These are phyloP conservation scores for Zapornia atra DNA, from an alignment of 2,113 vertebrate species.

Conservation along the genomic window DNA sequence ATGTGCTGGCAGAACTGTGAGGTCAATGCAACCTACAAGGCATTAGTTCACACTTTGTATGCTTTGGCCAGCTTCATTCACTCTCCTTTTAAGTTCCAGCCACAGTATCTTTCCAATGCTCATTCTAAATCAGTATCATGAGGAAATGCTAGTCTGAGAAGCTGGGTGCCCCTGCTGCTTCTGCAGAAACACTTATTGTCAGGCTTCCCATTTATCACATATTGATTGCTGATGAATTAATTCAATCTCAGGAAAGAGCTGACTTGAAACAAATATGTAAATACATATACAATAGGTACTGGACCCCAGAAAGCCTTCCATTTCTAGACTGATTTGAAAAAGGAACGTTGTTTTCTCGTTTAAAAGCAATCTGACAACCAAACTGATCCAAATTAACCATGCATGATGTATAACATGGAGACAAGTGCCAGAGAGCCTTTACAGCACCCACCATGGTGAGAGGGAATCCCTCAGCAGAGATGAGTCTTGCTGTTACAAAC, in stretches of 20 bases:
- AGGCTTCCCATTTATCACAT: not conserved
- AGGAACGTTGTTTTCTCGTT: not conserved
- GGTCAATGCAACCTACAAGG: not conserved
- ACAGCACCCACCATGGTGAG: not conserved
- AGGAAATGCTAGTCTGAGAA: not conserved
- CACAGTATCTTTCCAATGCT: not conserved
- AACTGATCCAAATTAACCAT: not conserved
- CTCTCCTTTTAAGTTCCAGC: not conserved
- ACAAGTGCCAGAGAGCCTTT: not conserved
- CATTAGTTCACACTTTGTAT: not conserved
- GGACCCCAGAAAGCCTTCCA: not conserved
- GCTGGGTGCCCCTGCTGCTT: not conserved
- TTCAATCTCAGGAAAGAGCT: not conserved
- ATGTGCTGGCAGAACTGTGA: not conserved
- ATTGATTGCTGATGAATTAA: not conserved
- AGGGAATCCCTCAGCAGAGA: not conserved
- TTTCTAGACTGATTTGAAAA: not conserved
- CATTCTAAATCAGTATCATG: not conserved
- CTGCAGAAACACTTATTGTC: not conserved
- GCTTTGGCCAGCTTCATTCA: not conserved
- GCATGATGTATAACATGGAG: not conserved
- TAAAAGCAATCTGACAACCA: not conserved
- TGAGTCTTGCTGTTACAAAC: not conserved
- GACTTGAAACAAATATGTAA: not conserved
- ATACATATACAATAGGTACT: not conserved